Evolutionary conservation across 2,888 invertebrate genomes (phyloP).

Genomic region (Mallateleia sp.): DNA sequence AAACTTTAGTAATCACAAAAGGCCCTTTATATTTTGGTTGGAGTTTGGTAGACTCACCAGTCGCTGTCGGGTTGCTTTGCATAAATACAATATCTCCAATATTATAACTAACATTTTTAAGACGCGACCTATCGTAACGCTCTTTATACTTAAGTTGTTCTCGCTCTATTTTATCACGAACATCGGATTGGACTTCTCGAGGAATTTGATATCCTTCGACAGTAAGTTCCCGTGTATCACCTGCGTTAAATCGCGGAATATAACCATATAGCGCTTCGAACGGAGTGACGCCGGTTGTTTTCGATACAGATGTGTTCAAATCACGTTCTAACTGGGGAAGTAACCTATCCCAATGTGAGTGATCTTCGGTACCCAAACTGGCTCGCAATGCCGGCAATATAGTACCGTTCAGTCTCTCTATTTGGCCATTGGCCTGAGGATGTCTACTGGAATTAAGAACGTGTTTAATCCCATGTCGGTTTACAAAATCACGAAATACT

Average conservation of each 20-base stretch:
- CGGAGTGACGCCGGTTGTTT: slow-evolving; percentile 66
- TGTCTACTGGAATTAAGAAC: slow-evolving; percentile 1
- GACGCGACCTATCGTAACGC: slow-evolving; percentile 27
- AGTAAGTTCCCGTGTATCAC: slow-evolving; percentile 10
- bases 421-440: slow-evolving; percentile 53
- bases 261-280: slow-evolving; percentile 73
- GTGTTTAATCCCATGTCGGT: slow-evolving; percentile 40
- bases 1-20: slow-evolving; percentile 14
- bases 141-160: slow-evolving; percentile 30
- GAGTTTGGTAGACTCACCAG: slow-evolving; percentile 55
- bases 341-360: slow-evolving; percentile 33
- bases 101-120: slow-evolving; percentile 27
- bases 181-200: slow-evolving; percentile 5
- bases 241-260: slow-evolving; percentile 35
- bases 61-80: slow-evolving; percentile 28
- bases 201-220: slow-evolving; percentile 3
- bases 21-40: slow-evolving; percentile 53
- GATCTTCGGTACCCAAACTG: slow-evolving; percentile 1
- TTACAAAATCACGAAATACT: slow-evolving; percentile 60
- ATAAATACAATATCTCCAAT: slow-evolving; percentile 53
- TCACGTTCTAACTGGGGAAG: slow-evolving; percentile 67
- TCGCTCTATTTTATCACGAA: slow-evolving; percentile 28
- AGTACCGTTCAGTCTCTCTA: slow-evolving; percentile 43
- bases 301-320: slow-evolving; percentile 64
- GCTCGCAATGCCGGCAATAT: slow-evolving; percentile 30